phyloP scores from a whole-genome alignment of 2,797 vertebrate species.

The Acanthis flammea region DNA sequence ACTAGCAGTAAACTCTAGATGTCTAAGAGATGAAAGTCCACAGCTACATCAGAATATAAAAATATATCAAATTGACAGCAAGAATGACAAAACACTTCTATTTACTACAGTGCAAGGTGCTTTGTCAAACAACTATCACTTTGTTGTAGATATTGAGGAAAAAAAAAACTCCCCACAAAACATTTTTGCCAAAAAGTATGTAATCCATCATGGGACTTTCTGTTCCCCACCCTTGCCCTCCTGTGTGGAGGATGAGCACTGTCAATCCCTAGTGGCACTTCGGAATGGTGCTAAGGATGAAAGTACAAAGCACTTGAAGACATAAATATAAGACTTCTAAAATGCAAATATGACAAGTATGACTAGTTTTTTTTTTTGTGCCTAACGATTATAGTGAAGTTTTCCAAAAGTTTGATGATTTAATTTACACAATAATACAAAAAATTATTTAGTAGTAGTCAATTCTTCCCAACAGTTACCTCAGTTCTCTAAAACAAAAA shows the following conservation, averaged over 20 bases:
- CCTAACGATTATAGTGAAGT: not conserved
- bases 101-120: not conserved
- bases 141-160: not conserved
- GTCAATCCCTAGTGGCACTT: not conserved
- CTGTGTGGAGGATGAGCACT: not conserved
- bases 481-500: not conserved
- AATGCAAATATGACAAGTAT: not conserved
- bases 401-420: not conserved
- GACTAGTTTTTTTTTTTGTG: not conserved
- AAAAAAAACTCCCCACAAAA: not conserved
- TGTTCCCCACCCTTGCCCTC: not conserved
- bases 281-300: not conserved
- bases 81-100: constrained; percentile 22
- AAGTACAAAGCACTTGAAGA: not conserved
- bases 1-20: not conserved
- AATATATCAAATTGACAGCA: not conserved
- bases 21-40: constrained; percentile 18
- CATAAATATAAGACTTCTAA: not conserved
- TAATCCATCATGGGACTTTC: not conserved
- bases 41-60: constrained; percentile 11
- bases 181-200: not conserved
- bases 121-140: not conserved
- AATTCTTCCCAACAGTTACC: not conserved
- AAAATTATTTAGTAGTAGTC: not conserved
- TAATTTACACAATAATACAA: not conserved